Base-by-base conservation (phyloP, 2,113 vertebrate species). In the Carlito syrichta region DNA sequence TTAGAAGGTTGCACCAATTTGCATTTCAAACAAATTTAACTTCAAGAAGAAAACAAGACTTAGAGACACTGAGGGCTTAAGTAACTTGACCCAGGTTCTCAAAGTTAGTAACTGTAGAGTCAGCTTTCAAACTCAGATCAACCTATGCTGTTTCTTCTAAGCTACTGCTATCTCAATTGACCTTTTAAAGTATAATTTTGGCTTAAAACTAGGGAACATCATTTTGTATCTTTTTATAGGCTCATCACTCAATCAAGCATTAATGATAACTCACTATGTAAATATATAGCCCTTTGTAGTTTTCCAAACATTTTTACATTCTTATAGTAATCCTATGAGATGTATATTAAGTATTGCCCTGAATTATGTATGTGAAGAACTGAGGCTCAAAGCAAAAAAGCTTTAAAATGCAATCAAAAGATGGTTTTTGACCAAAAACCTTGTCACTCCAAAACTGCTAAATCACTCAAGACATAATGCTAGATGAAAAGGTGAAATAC, bases 21-120 rank as follows among this genome's bases (percentile, higher is more conserved):
- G 73, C 52, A 69, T 73, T 79, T 96, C 50, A 89, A 92, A 86
- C 78, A 94, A 52, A 86, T 14, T 86, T 48, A 85, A 89, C 38
- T 89, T 32, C 60, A 79, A 79, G 54, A 62, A 91, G 62, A 92
- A 83, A 71, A 23, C 14, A 86, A 89, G 82, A 58, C 66, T 74
- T 93, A 69, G 77, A 50, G 40, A 52, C 60, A 19, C 12, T 74
- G 84, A 87, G 68, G 74, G 35, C 69, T 11, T 38, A 50, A 82
- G 12, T 74, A 56, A 56, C 45, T 35, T 95, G 77, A 88, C 48
- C 62, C 14, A 48, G 32, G 3, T 54, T 93, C 81, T 93, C 71
- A 82, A 32, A 73, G 60, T 68, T 54, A 40, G 10, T 60, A 71
- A 76, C 27, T 69, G 11, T n/a, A 71, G 35, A 76, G 13, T 81